phyloP scores from a whole-genome alignment of 1,140 invertebrate genomes.

The Zaprionus kolodkinae region DNA sequence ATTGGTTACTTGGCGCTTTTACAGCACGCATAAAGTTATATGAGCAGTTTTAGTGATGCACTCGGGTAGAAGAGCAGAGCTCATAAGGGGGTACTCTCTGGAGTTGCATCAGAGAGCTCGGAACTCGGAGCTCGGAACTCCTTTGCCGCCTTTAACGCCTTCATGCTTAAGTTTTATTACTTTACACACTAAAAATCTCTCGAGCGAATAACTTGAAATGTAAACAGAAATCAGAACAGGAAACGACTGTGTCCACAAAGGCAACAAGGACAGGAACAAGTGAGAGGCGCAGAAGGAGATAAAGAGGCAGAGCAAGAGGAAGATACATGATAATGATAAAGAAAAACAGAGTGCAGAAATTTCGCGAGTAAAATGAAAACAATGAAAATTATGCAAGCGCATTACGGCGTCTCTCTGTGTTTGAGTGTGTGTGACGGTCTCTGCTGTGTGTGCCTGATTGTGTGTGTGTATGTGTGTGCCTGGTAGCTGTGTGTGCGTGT shows the following conservation, averaged over 20 bases:
- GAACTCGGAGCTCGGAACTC: slow-evolving; percentile 5
- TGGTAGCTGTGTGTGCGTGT: not conserved
- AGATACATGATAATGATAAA: slow-evolving; percentile 52
- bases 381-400: slow-evolving; percentile 82
- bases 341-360: slow-evolving; percentile 64
- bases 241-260: slow-evolving; percentile 53
- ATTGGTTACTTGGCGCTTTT: slow-evolving; percentile 31
- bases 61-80: not conserved
- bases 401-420: slow-evolving; percentile 40
- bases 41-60: slow-evolving; percentile 39
- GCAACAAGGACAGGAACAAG: slow-evolving; percentile 10
- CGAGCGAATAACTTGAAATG: slow-evolving; percentile 74
- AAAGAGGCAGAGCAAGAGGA: not conserved
- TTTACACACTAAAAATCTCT: slow-evolving; percentile 66
- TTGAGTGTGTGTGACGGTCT: not conserved
- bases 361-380: slow-evolving; percentile 77
- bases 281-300: too few species aligned
- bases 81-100: not conserved
- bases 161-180: slow-evolving; percentile 71
- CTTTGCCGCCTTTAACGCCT: slow-evolving; percentile 33
- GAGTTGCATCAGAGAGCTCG: not conserved
- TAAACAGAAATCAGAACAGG: slow-evolving; percentile 78
- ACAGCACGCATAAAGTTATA: slow-evolving; percentile 53
- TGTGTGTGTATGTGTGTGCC: not conserved
- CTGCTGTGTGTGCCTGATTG: not conserved